phyloP scores from a whole-genome alignment of 2,888 invertebrate species.

The Allolobophora icterica region DNA sequence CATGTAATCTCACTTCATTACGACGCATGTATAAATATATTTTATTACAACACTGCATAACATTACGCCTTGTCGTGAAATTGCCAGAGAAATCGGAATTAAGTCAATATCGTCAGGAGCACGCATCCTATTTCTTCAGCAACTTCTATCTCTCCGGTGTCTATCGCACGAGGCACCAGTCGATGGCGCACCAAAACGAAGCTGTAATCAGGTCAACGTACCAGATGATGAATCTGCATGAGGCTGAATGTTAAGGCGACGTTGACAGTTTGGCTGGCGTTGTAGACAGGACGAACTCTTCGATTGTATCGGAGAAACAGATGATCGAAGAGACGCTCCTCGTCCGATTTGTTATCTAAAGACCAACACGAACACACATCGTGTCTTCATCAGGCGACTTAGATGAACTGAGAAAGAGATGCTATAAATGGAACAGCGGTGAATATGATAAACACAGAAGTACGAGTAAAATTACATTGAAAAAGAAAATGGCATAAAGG shows the following conservation, averaged over 20 bases:
- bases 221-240: constrained; percentile 41
- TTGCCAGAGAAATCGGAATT: neutral
- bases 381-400: neutral
- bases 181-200: no score
- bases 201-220: neutral
- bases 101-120: no score
- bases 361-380: neutral
- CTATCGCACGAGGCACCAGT: no score
- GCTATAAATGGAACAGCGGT: no score
- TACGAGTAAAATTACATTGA: no score
- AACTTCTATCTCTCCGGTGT: no score
- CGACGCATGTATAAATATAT: no score
- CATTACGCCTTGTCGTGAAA: neutral
- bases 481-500: neutral
- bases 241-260: constrained; percentile 38
- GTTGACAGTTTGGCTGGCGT: constrained; percentile 31
- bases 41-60: neutral
- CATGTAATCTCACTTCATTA: neutral
- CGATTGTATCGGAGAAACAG: constrained; percentile 34
- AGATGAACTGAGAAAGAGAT: neutral
- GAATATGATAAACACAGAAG: no score
- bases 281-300: constrained; percentile 33
- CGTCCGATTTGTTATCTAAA: constrained; percentile 28
- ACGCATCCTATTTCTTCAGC: no score
- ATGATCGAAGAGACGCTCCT: constrained; percentile 31